phyloP scores from a whole-genome alignment of 1,140 invertebrate genomes.

The Tetranychus urticae region DNA sequence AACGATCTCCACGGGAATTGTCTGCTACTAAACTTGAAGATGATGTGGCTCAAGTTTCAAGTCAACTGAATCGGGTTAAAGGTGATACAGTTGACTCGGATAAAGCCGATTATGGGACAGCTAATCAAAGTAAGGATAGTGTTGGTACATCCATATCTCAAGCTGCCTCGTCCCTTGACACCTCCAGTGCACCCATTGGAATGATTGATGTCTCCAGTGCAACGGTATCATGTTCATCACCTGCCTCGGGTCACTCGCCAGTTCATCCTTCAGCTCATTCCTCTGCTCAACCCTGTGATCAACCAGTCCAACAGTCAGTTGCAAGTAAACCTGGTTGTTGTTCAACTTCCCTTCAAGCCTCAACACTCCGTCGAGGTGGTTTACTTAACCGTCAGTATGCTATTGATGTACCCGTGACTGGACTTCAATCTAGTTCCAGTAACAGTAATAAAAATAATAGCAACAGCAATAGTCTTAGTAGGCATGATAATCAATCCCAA shows the following conservation, averaged over 20 bases:
- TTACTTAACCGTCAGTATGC: conserved; percentile 3
- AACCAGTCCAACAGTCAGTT: neutral
- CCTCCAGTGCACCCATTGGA: too few species aligned
- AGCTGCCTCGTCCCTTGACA: too few species aligned
- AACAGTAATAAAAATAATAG: neutral
- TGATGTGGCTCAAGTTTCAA: neutral
- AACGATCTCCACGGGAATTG: neutral
- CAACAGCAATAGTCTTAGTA: neutral
- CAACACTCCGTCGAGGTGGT: neutral
- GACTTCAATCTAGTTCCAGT: neutral
- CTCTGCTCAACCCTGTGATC: neutral
- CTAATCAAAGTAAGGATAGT: too few species aligned
- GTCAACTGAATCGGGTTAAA: too few species aligned
- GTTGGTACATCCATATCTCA: too few species aligned
- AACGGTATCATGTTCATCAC: neutral
- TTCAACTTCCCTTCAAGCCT: too few species aligned
- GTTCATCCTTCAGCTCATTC: too few species aligned
- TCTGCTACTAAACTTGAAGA: neutral
- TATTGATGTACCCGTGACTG: conserved; percentile 1
- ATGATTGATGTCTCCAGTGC: neutral
- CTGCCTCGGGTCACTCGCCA: too few species aligned
- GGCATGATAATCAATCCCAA: neutral
- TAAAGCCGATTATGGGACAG: too few species aligned
- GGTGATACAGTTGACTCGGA: too few species aligned
- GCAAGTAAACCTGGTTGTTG: too few species aligned